Evolutionary conservation across 2,113 vertebrate species (phyloP).

Genomic region (Serinus canaria): DNA sequence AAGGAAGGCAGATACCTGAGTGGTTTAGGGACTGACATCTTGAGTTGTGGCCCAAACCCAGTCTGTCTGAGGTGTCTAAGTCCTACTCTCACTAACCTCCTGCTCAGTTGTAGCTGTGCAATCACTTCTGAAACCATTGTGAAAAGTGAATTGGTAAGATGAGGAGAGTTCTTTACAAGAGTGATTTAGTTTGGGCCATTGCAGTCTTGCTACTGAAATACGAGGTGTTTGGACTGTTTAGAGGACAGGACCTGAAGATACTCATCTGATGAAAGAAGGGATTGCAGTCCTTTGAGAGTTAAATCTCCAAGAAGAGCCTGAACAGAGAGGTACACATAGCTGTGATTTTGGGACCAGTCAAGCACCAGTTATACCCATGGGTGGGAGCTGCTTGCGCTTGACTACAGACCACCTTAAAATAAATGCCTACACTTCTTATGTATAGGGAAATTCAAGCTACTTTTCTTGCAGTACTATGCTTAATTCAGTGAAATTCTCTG

Average conservation of each 20-base stretch:
- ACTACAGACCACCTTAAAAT: background rate
- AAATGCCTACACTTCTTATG: background rate
- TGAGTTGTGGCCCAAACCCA: background rate
- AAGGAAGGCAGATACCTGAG: background rate
- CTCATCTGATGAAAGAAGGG: accelerated
- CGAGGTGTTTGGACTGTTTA: background rate
- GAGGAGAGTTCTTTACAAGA: background rate
- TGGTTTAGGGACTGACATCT: background rate
- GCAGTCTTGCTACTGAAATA: background rate
- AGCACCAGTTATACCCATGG: background rate
- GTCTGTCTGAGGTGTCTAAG: background rate
- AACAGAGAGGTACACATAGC: background rate
- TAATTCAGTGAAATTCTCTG: background rate
- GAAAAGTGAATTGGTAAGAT: background rate
- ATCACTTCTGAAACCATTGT: background rate
- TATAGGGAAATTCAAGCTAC: background rate
- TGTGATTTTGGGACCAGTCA: background rate
- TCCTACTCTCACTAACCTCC: background rate
- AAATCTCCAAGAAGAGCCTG: background rate
- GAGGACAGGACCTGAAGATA: background rate
- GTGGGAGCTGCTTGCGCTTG: background rate
- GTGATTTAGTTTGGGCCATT: background rate
- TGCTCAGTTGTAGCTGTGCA: background rate
- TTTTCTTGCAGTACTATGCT: background rate
- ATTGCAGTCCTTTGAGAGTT: background rate